phyloP scores from a whole-genome alignment of 2,888 invertebrate species.

The Cartodere bifasciata region DNA sequence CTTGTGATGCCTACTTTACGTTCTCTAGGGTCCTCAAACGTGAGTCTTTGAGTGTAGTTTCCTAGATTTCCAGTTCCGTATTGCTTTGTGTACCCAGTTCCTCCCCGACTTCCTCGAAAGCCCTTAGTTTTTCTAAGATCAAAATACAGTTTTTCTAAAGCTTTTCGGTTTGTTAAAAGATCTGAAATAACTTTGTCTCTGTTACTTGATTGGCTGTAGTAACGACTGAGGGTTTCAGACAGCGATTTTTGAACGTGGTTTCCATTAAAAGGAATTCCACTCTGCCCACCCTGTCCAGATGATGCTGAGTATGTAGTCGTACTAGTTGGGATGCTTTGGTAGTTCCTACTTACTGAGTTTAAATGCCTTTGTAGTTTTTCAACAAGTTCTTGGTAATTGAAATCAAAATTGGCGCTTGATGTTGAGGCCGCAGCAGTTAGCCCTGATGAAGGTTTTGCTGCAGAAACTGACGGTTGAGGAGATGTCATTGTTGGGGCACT shows the following conservation, averaged over 20 bases:
- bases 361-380: conserved; percentile 49
- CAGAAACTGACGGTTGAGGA: conserved; percentile 10
- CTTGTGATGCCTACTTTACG: conserved; percentile 12
- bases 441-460: conserved; percentile 15
- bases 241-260: conserved; percentile 46
- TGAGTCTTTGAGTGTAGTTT: conserved; percentile 6
- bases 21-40: conserved; percentile 5
- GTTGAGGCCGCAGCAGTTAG: conserved; percentile 9
- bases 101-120: conserved; percentile 34
- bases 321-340: conserved; percentile 7
- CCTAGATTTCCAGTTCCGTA: not conserved
- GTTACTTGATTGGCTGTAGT: conserved; percentile 51
- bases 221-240: conserved; percentile 52
- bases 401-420: conserved; percentile 18
- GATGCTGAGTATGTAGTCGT: conserved; percentile 9
- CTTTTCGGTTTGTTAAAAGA: conserved; percentile 57
- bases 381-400: conserved; percentile 52
- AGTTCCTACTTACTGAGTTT: conserved; percentile 22
- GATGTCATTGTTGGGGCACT: conserved; percentile 12
- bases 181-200: conserved; percentile 59
- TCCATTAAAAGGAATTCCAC: conserved; percentile 32
- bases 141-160: conserved; percentile 60
- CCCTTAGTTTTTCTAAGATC: conserved; percentile 56
- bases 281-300: conserved; percentile 5
- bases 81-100: conserved; percentile 21